Base-by-base conservation (phyloP, 1,140 invertebrate species). In the Drosophila chauvacae region DNA sequence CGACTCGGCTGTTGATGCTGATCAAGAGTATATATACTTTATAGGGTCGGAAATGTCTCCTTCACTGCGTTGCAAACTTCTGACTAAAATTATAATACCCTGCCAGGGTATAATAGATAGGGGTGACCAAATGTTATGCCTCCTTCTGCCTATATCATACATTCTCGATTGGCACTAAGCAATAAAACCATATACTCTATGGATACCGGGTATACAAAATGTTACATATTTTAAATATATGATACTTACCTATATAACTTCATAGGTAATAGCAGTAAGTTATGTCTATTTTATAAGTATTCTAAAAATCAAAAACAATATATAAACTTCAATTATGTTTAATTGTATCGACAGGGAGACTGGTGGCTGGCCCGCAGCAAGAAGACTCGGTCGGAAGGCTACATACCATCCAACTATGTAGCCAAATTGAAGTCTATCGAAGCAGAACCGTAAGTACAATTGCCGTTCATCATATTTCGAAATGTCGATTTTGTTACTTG, bases 361-460 rank as follows among this genome's bases (percentile, higher is more conserved):
- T 99, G 99, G 99, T 99, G 99, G 99, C 95, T 99, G 90, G 98
- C 98, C 48, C 95, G 97, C 84, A 98, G 97, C 93, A 97, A 98
- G 94, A 95, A 97, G 82, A 98, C 98, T 39, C 96, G 96, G 93
- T 96, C 98, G 93, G 97, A 99, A 94, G 99, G 99, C 66, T 99
- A 99, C 94, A 99, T 99, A 93, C 99, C 99, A 82, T 99, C 98
- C 58, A 99, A 99, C 94, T 99, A 99, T 95, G 98, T 99, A 73
- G 99, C 99, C 79, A 98, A 98, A 93, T 94, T 99, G 87, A 98
- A 99, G 94, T 99, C 98, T 72, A 99, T 99, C 91, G 98, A 99
- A 95, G 98, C 99, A 81, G 98, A 99, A 95, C 98, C 98, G 98
- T 99, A 96, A 98, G 97, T 96, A 70, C 3, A 41, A 48, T n/a